Percentiles rank a stretch among this genome's conserved stretches.
These are phyloP conservation scores for Egretta garzetta DNA, from an alignment of 2,113 vertebrate species.

Conservation along the genomic window DNA sequence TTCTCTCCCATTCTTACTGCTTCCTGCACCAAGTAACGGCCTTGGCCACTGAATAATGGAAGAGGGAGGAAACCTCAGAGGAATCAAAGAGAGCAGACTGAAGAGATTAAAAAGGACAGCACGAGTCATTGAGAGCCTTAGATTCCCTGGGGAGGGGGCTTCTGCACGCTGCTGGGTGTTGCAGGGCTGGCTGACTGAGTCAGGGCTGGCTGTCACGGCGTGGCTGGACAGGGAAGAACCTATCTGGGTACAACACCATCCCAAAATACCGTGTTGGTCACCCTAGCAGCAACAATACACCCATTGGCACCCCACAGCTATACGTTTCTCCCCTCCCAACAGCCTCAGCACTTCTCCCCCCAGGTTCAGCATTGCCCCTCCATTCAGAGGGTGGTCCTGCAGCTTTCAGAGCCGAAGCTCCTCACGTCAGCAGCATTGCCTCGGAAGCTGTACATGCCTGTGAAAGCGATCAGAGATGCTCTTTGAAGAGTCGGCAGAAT, in stretches of 20 bases:
- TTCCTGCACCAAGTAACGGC: background rate
- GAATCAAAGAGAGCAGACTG: background rate
- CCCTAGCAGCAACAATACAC: background rate
- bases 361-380: background rate
- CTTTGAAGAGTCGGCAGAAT: conserved; percentile 57
- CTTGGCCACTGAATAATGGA: background rate
- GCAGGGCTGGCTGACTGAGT: background rate
- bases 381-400: background rate
- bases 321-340: background rate
- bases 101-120: background rate
- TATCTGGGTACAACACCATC: background rate
- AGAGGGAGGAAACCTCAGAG: background rate
- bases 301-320: background rate
- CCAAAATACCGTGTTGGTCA: background rate
- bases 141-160: background rate
- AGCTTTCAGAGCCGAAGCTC: background rate
- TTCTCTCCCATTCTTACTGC: background rate
- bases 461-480: conserved; percentile 42
- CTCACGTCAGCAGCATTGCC: background rate
- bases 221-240: background rate
- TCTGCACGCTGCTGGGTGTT: fast-evolving
- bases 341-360: background rate
- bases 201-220: background rate
- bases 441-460: background rate
- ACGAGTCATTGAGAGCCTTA: background rate